Evolutionary conservation across 1,140 invertebrate species (phyloP), one percentile per base, ranked within the genome.

Genomic region (Trigoniulus corallinus): DNA sequence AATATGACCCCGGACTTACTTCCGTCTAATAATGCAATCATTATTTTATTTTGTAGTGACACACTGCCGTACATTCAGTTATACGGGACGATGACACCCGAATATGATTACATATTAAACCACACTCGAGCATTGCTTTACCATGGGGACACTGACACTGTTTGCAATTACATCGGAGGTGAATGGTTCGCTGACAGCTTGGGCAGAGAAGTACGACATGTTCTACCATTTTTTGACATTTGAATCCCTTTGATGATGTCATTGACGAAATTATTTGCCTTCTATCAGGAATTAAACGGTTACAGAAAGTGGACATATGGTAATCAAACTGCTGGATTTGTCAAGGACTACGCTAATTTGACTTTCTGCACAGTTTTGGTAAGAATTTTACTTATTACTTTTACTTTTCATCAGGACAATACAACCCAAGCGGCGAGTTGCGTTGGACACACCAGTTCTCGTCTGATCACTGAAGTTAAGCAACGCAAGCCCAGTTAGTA

Each of bases 91-190:
- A 34, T 68, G 58, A 59, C 46, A 43, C 44, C 56, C 7, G 63
- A 67, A 43, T 69, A 57, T 48, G 48, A 54, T 37, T 64, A 54
- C 42, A 57, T 23, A 42, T 58, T 29, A n/a, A 47, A 63, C 15
- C 58, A 66, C 57, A 57, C 29, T 7, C 61, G 66, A 40, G 63
- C 67, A 21, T 53, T 75, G 25, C 60, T 75, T 4, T 75, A 76
- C 61, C 75, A 76, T 58, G 74, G 74, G 4, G 74, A 75, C 59
- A 64, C 71, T 24, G 74, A 76, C 56, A 71, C 74, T 72, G 71
- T 70, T 1, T 76, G 74, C 59, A 75, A 75, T 56, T 75, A 70
- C 53, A 58, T 74, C 1, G 71, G 70, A 27, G 69, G 71, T 56
- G 63, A 72, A 57, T 73, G 69, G 69, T 74, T 74, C 58, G 61